Evolutionary conservation across 2,113 vertebrate genomes (phyloP).

Genomic region (Nycticorax nycticorax): DNA sequence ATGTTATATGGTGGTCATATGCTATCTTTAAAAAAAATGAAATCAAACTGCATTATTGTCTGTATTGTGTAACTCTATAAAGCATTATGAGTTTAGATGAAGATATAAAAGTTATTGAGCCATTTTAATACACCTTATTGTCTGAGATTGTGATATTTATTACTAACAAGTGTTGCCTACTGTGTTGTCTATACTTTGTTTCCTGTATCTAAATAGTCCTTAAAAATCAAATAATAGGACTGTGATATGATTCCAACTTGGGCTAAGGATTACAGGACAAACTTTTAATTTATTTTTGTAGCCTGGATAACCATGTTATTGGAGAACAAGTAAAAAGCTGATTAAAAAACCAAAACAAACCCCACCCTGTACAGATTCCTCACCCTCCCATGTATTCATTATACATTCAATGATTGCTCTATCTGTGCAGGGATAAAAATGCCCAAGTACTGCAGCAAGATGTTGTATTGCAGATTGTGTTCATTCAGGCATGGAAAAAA

Average conservation of each 20-base stretch:
- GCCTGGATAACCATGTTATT: not conserved
- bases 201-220: not conserved
- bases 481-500: not conserved
- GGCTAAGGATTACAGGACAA: not conserved
- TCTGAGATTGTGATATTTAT: not conserved
- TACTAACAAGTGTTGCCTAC: not conserved
- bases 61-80: not conserved
- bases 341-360: no score
- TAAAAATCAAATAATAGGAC: not conserved
- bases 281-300: not conserved
- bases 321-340: not conserved
- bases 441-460: constrained; percentile 4
- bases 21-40: not conserved
- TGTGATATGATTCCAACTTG: not conserved
- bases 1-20: not conserved
- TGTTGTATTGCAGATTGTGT: not conserved
- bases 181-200: not conserved
- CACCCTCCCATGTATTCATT: not conserved
- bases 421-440: constrained; percentile 22
- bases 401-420: not conserved
- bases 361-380: not conserved
- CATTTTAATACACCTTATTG: not conserved
- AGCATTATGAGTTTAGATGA: not conserved
- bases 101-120: not conserved
- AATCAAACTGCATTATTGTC: not conserved